Base-by-base conservation (phyloP, 2,113 vertebrate species). In the Gallinago media region DNA sequence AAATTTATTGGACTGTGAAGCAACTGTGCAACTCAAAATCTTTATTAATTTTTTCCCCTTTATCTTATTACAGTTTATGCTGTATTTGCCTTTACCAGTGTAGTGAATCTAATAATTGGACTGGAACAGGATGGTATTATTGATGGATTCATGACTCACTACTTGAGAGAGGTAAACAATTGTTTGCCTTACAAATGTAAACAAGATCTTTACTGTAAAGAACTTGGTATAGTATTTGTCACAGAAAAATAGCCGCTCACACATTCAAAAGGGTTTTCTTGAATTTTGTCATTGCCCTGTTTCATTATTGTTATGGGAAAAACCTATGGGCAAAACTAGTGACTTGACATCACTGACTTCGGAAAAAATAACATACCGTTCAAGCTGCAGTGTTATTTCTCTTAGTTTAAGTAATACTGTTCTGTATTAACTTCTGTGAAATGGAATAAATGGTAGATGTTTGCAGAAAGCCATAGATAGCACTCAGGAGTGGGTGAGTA, bases 51-150 rank as follows among this genome's bases (percentile, higher is more conserved):
- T n/a, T n/a, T 49, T 16, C 15, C 36, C 42, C 17, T 40, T 85
- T 92, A 20, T 94, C 82, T 87, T 91, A 55, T 86, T 91, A 27
- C 91, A 99, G 99, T 99, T 88, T 99, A 98, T 79, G 99, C 99
- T 4, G 98, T 99, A 56, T 98, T 99, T 91, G 98, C 99, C 21
- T 99, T 99, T 96, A 98, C 99, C 92, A 99, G 99, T 75, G 99
- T 99, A 89, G 98, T 99, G 94, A 99, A 99, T 94, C 98, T 99
- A 88, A 99, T 99, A 96, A 98, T 99, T 67, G 99, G 99, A 49
- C 97, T 99, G 88, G 99, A 99, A 94, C 99, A 99, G 85, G 99
- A 99, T 91, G 99, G 99, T 79, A 97, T 99, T 96, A 99, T 99
- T n/a, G 99, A 99, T 66, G 99, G 99, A 94, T 99, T 99, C 97